phyloP scores from a whole-genome alignment of 2,113 vertebrate species.

The Sinocyclocheilus maitianheensis region DNA sequence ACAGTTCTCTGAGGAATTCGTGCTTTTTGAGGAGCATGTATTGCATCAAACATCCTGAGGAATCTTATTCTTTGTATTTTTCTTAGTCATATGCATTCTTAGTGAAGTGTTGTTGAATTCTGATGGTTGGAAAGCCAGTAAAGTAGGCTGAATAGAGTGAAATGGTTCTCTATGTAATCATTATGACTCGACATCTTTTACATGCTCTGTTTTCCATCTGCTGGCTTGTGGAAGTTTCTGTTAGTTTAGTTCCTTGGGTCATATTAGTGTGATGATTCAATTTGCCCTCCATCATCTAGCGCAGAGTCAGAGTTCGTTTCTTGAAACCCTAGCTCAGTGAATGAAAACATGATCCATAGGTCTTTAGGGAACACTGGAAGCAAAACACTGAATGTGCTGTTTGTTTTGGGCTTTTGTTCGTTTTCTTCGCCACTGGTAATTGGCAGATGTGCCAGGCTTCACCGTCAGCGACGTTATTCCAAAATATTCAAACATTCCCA shows the following conservation, averaged over 20 bases:
- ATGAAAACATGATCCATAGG: background rate
- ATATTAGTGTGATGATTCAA: conserved; percentile 60
- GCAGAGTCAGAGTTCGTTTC: conserved; percentile 59
- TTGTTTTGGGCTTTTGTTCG: conserved; percentile 23
- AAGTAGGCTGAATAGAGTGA: background rate
- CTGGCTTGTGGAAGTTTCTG: conserved; percentile 33
- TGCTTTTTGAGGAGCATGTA: background rate
- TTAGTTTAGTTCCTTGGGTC: conserved; percentile 52
- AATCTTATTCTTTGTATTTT: background rate
- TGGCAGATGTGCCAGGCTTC: conserved; percentile 10
- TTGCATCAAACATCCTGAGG: background rate
- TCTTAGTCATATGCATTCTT: background rate
- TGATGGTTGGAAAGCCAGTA: background rate
- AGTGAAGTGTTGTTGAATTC: background rate
- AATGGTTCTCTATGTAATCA: conserved; percentile 1
- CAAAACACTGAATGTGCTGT: conserved; percentile 1
- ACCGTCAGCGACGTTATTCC: background rate
- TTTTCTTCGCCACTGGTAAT: conserved; percentile 13
- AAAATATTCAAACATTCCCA: conserved; percentile 7
- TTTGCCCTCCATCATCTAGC: conserved; percentile 55
- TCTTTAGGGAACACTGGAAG: background rate
- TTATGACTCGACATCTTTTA: conserved; percentile 1
- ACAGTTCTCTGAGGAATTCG: background rate
- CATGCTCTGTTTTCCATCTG: conserved; percentile 19
- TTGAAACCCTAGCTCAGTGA: conserved; percentile 53